Conservation (phyloP, 2,797 vertebrate genomes). For the Micrastur ruficollis region DNA sequence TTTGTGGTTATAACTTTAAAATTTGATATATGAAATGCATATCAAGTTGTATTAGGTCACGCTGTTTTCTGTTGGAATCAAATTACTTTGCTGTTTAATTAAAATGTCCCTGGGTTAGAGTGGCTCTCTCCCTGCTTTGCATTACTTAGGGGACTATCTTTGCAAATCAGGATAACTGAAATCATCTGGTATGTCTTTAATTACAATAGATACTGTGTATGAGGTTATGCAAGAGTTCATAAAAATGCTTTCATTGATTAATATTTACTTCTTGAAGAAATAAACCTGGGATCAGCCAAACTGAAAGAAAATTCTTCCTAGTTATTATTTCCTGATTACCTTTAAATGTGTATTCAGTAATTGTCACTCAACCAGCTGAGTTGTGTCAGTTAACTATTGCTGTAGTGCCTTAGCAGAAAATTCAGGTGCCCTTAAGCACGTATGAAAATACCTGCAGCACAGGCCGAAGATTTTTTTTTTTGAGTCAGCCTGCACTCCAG, state of each 20-base stretch:
- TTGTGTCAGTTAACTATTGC: not conserved
- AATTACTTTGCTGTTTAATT: slow-evolving; percentile 13
- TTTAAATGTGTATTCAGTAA: not conserved
- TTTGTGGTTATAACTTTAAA: not conserved
- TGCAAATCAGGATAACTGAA: not conserved
- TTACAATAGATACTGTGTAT: not conserved
- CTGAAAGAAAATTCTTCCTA: not conserved
- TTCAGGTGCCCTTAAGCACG: not conserved
- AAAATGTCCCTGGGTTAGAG: not conserved
- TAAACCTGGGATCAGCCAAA: not conserved
- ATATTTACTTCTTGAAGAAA: not conserved
- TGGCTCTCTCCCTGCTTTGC: not conserved
- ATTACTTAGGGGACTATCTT: not conserved
- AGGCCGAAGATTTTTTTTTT: not conserved
- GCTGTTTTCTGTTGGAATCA: not conserved
- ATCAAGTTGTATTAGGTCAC: not conserved
- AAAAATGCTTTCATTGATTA: not conserved
- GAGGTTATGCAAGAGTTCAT: not conserved
- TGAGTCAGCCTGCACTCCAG: not conserved
- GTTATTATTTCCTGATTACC: not conserved
- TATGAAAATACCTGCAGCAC: not conserved
- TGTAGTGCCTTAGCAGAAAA: not conserved
- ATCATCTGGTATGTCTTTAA: not conserved
- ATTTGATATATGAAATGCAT: not conserved
- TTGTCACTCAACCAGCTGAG: not conserved